Base-by-base conservation (phyloP, 2,797 vertebrate species). In the Mastacembelus armatus region DNA sequence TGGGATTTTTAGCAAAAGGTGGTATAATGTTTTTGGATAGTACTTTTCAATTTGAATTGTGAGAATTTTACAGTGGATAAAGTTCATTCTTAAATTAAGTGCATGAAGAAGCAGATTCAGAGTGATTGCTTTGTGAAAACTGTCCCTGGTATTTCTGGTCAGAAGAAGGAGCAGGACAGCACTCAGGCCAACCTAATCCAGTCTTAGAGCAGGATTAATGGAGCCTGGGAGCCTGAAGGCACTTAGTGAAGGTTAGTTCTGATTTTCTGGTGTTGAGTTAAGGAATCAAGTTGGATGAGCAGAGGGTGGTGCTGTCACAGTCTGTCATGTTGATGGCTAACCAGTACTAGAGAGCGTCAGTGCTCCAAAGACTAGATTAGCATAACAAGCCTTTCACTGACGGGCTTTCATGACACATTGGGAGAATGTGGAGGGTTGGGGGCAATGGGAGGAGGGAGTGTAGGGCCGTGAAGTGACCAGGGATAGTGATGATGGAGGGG, bases 331-430 rank as follows among this genome's bases (percentile, higher is more conserved):
- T 86, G 86, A 86, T 50, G 75, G 74, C 85, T 89, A 77, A 83
- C 85, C 81, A 87, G 79, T 55, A 72, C 69, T 62, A 81, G 76
- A 80, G 80, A 85, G 89, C 45, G 73, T 82, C 75, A 82, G 71
- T 59, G 57, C 61, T 79, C 87, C 69, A 77, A 80, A 84, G 74
- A 72, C 80, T 49, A 67, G 88, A 93, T 94, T 94, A 91, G 90
- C 93, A 94, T 94, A 94, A 94, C 92, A 93, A 93, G 90, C 78
- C 88, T 70, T 77, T 88, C 62, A 63, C 76, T 90, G 89, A 90
- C 74, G 59, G 83, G 78, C 65, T 64, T 54, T 73, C 59, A 68
- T 86, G 90, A 89, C 83, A 84, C 40, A 43, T 68, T 54, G 61
- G 32, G 51, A 43, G 45, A 44, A 35, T 14, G 43, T 36, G 60